Evolutionary conservation across 2,888 invertebrate species (phyloP).

Genomic region (Alloscopus bannaensis): DNA sequence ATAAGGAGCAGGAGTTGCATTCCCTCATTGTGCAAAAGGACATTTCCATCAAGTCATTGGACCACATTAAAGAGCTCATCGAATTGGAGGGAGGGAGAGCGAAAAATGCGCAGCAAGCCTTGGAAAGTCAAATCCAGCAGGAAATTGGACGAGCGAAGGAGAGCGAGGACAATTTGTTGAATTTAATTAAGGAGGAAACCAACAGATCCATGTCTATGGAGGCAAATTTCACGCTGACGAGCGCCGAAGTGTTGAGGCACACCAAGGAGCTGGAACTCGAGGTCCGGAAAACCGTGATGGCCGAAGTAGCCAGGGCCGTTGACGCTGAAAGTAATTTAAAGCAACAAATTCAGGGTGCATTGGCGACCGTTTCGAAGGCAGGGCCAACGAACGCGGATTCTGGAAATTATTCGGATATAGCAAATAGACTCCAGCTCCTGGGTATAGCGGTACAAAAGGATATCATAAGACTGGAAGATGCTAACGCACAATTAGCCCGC

Average conservation of each 20-base stretch:
- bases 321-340: conserved; percentile 41
- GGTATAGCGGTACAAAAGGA: conserved; percentile 35
- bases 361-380: no score
- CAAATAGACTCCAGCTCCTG: conserved; percentile 25
- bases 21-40: conserved; percentile 4
- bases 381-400: conserved; percentile 38
- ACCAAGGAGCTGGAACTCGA: conserved; percentile 50
- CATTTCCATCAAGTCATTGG: conserved; percentile 7
- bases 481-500: conserved; percentile 31
- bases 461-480: conserved; percentile 35
- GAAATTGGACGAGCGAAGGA: conserved; percentile 25
- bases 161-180: conserved; percentile 29
- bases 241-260: conserved; percentile 22
- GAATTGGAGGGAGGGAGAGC: conserved; percentile 32
- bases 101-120: conserved; percentile 12
- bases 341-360: conserved; percentile 29
- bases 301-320: conserved; percentile 48
- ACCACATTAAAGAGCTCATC: conserved; percentile 9
- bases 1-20: conserved; percentile 38
- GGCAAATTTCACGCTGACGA: conserved; percentile 25
- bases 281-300: conserved; percentile 55
- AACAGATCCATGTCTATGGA: not conserved
- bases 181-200: conserved; percentile 13
- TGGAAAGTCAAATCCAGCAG: conserved; percentile 22
- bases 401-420: conserved; percentile 28